These are phyloP conservation scores for Halichoeres trimaculatus DNA, from an alignment of 2,113 vertebrate species.

Conservation along the genomic window DNA sequence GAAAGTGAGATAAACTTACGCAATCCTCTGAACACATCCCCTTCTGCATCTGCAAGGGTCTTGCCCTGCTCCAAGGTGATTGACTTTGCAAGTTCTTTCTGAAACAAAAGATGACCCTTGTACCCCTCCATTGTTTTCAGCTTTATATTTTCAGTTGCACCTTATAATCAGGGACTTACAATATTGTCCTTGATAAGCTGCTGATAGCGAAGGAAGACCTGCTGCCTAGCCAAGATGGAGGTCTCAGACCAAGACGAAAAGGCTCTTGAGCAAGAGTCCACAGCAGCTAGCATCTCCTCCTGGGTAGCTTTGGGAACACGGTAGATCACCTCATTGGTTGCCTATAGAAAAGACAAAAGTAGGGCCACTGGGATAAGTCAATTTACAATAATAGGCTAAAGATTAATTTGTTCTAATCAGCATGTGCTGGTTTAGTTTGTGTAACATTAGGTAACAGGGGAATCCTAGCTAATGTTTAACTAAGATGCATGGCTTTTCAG, in stretches of 20 bases:
- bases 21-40: constrained; percentile 97
- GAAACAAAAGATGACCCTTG: constrained; percentile 53
- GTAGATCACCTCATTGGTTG: constrained; percentile 92
- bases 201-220: constrained; percentile 95
- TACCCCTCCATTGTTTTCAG: not conserved
- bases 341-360: constrained; percentile 75
- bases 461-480: constrained; percentile 9
- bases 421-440: not conserved
- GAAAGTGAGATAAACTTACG: constrained; percentile 85
- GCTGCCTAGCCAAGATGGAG: constrained; percentile 92
- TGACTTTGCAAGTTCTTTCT: constrained; percentile 95
- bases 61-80: constrained; percentile 97
- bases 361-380: not conserved
- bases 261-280: constrained; percentile 89
- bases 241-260: constrained; percentile 92
- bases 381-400: not conserved
- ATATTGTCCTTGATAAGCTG: constrained; percentile 98
- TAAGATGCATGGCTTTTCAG: not conserved
- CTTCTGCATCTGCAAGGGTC: constrained; percentile 96
- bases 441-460: not conserved
- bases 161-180: constrained; percentile 80
- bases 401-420: not conserved
- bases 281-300: constrained; percentile 93
- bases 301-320: constrained; percentile 92
- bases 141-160: constrained; percentile 7